phyloP scores from a whole-genome alignment of 2,888 invertebrate genomes.

The Mimumesa dahlbomi region DNA sequence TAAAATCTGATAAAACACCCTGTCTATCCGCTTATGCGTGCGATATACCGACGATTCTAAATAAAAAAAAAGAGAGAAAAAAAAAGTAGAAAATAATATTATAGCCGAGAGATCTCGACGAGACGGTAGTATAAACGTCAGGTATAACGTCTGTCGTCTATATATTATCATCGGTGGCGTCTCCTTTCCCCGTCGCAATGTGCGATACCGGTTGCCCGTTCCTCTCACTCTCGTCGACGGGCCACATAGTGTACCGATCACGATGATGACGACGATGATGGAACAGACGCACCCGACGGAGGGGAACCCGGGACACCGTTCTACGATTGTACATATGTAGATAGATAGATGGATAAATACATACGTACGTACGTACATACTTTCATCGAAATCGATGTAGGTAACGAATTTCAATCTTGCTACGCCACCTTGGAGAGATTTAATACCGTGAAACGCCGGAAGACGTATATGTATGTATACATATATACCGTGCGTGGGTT shows the following conservation, averaged over 20 bases:
- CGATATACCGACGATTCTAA: not conserved
- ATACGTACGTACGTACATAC: too few species aligned
- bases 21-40: not conserved
- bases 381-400: slow-evolving; percentile 49
- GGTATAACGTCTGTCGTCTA: not conserved
- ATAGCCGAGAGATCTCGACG: slow-evolving; percentile 4
- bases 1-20: too few species aligned
- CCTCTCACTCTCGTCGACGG: slow-evolving; percentile 56
- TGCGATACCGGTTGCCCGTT: slow-evolving; percentile 57
- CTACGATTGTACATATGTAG: too few species aligned
- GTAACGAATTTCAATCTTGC: slow-evolving; percentile 30
- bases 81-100: not conserved
- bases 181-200: slow-evolving; percentile 38
- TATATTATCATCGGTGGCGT: slow-evolving; percentile 20
- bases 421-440: not conserved
- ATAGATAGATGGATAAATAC: too few species aligned
- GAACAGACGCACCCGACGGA: slow-evolving; percentile 16
- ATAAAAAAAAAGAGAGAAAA: not conserved
- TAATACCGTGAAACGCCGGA: not conserved
- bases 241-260: slow-evolving; percentile 12
- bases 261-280: too few species aligned
- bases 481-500: slow-evolving; percentile 8
- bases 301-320: not conserved
- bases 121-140: not conserved
- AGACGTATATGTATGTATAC: too few species aligned